Conservation (phyloP, 2,888 invertebrate genomes). For the Cheilosia vernalis region DNA sequence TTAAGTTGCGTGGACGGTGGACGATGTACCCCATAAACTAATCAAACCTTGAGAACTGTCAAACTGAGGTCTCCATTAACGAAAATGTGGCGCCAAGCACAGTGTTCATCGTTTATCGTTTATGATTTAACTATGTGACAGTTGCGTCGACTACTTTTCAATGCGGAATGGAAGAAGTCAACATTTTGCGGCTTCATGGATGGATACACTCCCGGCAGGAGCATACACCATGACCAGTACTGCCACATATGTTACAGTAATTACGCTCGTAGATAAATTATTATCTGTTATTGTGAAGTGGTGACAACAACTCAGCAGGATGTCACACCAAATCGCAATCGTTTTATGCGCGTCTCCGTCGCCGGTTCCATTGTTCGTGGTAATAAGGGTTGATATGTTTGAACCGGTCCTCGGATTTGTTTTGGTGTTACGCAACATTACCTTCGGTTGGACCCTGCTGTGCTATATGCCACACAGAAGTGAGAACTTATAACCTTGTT, state of each 20-base stretch:
- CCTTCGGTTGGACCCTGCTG: slow-evolving; percentile 52
- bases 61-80: slow-evolving; percentile 41
- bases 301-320: slow-evolving; percentile 67
- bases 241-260: slow-evolving; percentile 75
- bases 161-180: neutral
- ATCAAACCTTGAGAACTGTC: slow-evolving; percentile 36
- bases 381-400: slow-evolving; percentile 68
- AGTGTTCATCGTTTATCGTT: slow-evolving; percentile 26
- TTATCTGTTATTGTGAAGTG: slow-evolving; percentile 66
- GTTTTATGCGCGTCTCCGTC: neutral
- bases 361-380: slow-evolving; percentile 60
- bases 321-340: slow-evolving; percentile 47
- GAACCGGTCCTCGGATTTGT: slow-evolving; percentile 59
- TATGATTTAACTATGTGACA: slow-evolving; percentile 70
- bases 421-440: slow-evolving; percentile 74
- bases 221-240: slow-evolving; percentile 67
- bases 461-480: slow-evolving; percentile 40
- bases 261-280: slow-evolving; percentile 72
- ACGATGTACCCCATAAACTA: slow-evolving; percentile 1
- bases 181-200: slow-evolving; percentile 63
- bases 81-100: slow-evolving; percentile 63
- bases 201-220: slow-evolving; percentile 44
- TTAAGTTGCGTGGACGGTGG: slow-evolving; percentile 28
- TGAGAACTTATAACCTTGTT: slow-evolving; percentile 28
- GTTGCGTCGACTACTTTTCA: slow-evolving; percentile 19